phyloP scores from a whole-genome alignment of 2,113 vertebrate species.

The Vulpes vulpes region DNA sequence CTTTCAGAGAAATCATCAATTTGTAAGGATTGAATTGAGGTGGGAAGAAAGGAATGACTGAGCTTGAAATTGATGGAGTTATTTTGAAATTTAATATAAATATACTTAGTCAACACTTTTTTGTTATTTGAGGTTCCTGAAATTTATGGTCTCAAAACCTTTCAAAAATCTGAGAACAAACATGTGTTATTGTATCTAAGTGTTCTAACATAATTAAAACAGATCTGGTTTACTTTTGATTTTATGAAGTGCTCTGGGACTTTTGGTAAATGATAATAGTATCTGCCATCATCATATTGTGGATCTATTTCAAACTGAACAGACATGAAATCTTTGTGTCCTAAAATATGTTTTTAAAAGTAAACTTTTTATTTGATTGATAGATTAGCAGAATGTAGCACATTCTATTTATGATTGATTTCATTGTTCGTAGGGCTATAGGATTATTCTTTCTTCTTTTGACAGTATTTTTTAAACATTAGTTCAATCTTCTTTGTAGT shows the following conservation, averaged over 20 bases:
- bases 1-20: conserved; percentile 76
- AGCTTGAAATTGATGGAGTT: conserved; percentile 40
- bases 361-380: neutral
- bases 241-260: neutral
- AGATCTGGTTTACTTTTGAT: neutral
- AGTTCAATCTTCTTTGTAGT: neutral
- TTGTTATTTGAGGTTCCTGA: conserved; percentile 17
- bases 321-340: neutral
- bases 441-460: conserved; percentile 5
- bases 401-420: neutral
- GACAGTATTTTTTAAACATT: neutral
- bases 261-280: neutral
- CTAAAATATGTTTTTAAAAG: conserved; percentile 44
- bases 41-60: conserved; percentile 64
- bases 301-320: neutral
- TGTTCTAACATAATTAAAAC: neutral
- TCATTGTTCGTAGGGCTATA: neutral
- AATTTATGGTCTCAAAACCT: neutral
- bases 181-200: neutral
- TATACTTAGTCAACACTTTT: neutral
- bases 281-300: neutral
- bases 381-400: neutral
- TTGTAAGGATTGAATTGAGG: conserved; percentile 70
- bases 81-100: conserved; percentile 64
- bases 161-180: neutral